Conservation (phyloP, 2,113 vertebrate genomes). For the Rhizomys pruinosus region DNA sequence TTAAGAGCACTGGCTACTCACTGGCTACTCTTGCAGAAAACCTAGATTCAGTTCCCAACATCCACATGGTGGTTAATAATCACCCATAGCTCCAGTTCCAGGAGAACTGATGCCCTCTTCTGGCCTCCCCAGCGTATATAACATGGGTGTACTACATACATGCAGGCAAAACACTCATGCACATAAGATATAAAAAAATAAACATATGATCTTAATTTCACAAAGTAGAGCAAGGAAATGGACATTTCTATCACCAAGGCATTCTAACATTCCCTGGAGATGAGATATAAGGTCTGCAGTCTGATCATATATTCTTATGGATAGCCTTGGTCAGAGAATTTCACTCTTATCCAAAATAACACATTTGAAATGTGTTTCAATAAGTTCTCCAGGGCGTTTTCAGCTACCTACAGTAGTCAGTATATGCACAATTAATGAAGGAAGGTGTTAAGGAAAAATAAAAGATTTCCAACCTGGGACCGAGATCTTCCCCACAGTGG, state of each 20-base stretch:
- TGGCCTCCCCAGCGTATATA: too few species aligned
- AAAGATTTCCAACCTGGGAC: conserved; percentile 90
- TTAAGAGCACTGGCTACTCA: too few species aligned
- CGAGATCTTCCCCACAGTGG: conserved; percentile 90
- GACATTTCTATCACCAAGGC: neutral
- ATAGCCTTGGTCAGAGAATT: neutral
- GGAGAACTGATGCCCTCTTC: too few species aligned
- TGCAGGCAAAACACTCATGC: too few species aligned
- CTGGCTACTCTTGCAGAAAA: too few species aligned
- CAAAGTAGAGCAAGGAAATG: neutral
- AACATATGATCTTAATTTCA: too few species aligned
- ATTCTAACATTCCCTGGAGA: neutral
- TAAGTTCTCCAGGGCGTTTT: neutral
- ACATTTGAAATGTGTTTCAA: neutral
- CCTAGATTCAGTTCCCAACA: too few species aligned
- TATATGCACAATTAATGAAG: neutral
- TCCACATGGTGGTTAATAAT: too few species aligned
- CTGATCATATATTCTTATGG: neutral
- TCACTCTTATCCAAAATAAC: neutral
- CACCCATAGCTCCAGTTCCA: too few species aligned
- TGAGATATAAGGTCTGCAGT: neutral
- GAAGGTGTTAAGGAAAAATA: conserved; percentile 53
- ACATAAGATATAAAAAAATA: too few species aligned
- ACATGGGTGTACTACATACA: too few species aligned
- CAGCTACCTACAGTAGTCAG: neutral